These are phyloP conservation scores for Arbacia lixula DNA, from an alignment of 53 echinoderm and acorn worm species.

Conservation along the genomic window DNA sequence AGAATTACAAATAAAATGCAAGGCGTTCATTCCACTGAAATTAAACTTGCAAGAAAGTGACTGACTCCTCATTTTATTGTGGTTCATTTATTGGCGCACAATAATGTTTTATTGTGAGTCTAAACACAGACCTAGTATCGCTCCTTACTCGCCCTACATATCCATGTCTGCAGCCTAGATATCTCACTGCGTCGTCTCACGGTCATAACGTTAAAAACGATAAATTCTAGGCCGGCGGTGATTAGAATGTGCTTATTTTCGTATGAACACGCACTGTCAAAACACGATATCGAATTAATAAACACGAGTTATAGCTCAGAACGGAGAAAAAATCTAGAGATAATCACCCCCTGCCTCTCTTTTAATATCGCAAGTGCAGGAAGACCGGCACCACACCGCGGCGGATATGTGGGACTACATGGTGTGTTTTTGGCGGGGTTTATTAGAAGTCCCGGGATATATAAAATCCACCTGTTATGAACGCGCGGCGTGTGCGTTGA, in stretches of 20 bases:
- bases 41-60: too few relatives aligned
- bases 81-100: too few relatives aligned
- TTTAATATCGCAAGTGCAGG: conserved; percentile 14
- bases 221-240: conserved; percentile 30
- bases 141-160: too few relatives aligned
- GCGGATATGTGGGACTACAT: background rate
- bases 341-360: conserved; percentile 29
- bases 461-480: conserved; percentile 47
- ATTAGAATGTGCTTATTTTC: conserved; percentile 52
- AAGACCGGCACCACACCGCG: conserved; percentile 11
- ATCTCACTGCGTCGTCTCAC: too few relatives aligned
- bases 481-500: conserved; percentile 22
- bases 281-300: conserved; percentile 50
- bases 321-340: background rate
- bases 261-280: conserved; percentile 16
- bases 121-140: too few relatives aligned
- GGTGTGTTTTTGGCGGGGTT: conserved; percentile 10
- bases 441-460: conserved; percentile 12
- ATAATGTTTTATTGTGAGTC: too few relatives aligned
- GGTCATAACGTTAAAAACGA: too few relatives aligned
- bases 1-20: too few relatives aligned
- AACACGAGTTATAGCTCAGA: conserved; percentile 20
- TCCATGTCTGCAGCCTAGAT: too few relatives aligned
- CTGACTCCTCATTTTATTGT: too few relatives aligned
- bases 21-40: too few relatives aligned